phyloP scores from a whole-genome alignment of 2,797 vertebrate genomes.

The Myoxocephalus aenaeus region DNA sequence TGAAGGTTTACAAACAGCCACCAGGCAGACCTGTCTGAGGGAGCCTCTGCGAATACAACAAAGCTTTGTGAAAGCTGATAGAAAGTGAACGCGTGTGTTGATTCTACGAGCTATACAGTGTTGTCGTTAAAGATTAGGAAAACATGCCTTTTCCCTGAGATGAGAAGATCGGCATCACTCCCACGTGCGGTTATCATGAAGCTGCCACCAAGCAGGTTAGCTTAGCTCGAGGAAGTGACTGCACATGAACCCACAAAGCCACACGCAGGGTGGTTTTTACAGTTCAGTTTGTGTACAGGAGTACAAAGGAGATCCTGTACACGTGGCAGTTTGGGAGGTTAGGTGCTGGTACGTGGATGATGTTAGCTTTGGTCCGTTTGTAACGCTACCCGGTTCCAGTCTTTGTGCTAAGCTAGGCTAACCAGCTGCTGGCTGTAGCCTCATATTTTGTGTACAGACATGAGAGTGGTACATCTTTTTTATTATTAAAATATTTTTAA shows the following conservation, averaged over 20 bases:
- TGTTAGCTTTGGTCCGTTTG: neutral
- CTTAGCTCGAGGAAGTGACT: conserved; percentile 6
- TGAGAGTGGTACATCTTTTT: neutral
- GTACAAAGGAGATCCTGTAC: neutral
- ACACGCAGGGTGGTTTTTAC: neutral
- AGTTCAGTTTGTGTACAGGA: conserved; percentile 17
- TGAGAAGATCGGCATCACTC: neutral
- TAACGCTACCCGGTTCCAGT: too few relatives aligned
- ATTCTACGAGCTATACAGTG: neutral
- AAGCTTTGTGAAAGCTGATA: neutral
- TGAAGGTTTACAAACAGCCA: neutral
- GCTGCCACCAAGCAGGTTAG: neutral
- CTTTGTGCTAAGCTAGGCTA: conserved; percentile 1
- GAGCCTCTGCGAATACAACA: neutral
- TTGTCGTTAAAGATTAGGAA: neutral
- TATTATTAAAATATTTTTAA: neutral
- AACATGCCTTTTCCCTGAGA: neutral
- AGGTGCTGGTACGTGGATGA: neutral
- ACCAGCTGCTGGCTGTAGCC: neutral
- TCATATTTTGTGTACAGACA: neutral
- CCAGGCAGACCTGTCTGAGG: neutral
- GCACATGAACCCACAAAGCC: neutral
- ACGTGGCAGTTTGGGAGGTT: neutral
- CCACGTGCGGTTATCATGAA: neutral
- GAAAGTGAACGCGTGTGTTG: neutral